Evolutionary conservation across 2,888 invertebrate genomes (phyloP).

Genomic region (Ectemnius continuus): DNA sequence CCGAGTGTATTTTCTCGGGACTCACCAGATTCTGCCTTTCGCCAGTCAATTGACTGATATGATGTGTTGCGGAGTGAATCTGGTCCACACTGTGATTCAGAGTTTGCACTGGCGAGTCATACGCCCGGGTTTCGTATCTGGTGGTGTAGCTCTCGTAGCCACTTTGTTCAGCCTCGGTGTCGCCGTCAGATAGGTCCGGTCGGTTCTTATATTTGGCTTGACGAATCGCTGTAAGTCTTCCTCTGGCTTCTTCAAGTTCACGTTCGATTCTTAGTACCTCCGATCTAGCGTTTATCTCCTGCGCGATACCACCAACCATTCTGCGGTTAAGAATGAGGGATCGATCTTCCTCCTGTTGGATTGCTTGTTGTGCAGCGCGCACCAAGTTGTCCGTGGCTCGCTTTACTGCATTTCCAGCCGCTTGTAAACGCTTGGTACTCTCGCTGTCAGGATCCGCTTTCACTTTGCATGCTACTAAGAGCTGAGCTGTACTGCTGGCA

Average conservation of each 20-base stretch:
- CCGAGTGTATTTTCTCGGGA: conserved; percentile 73
- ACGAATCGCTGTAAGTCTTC: conserved; percentile 92
- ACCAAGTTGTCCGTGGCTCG: conserved; percentile 98
- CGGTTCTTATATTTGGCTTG: conserved; percentile 93
- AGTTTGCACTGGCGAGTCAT: conserved; percentile 73
- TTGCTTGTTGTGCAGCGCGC: conserved; percentile 94
- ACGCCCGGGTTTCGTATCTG: conserved; percentile 81
- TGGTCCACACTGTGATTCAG: conserved; percentile 62
- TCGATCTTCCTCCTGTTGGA: conserved; percentile 94
- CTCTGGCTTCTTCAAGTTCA: conserved; percentile 94
- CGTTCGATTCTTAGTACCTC: conserved; percentile 96
- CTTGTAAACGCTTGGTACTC: conserved; percentile 93
- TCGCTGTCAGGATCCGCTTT: conserved; percentile 98
- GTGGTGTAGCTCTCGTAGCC: conserved; percentile 74
- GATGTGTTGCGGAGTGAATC: conserved; percentile 60
- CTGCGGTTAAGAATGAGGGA: conserved; percentile 93
- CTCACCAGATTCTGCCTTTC: conserved; percentile 69
- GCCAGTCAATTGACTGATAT: conserved; percentile 63
- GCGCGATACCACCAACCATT: conserved; percentile 98
- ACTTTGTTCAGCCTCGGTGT: conserved; percentile 82
- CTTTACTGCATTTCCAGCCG: conserved; percentile 98
- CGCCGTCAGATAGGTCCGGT: conserved; percentile 81
- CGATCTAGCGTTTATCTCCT: conserved; percentile 94
- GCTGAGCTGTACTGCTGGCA: conserved; percentile 97
- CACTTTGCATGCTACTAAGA: conserved; percentile 98